Conservation (phyloP, 2,113 vertebrate genomes). For the Catharus minimus region DNA sequence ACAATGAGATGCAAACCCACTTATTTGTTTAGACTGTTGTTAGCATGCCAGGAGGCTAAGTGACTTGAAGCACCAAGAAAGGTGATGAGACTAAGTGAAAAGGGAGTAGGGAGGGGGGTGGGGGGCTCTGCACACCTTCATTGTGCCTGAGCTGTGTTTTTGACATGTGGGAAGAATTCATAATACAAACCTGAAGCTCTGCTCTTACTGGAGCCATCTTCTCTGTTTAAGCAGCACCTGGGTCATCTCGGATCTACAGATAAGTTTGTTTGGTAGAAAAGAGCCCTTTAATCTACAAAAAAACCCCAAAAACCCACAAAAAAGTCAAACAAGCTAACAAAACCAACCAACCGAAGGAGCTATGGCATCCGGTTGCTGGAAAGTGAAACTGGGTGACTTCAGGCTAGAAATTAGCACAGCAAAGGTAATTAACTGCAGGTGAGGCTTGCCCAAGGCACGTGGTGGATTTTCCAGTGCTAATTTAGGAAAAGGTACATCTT, state of each 20-base stretch:
- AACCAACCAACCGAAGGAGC: not conserved
- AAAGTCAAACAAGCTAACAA: not conserved
- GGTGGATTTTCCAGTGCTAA: not conserved
- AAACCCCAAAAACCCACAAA: too few relatives aligned
- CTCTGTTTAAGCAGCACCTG: not conserved
- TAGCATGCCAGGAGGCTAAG: not conserved
- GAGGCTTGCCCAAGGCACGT: not conserved
- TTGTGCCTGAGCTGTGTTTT: not conserved
- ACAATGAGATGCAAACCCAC: not conserved
- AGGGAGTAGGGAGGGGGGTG: not conserved
- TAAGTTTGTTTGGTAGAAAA: not conserved
- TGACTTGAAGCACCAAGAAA: not conserved
- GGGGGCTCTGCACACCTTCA: not conserved
- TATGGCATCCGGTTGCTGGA: accelerated
- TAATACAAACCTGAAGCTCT: not conserved
- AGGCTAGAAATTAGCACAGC: not conserved
- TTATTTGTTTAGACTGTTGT: not conserved
- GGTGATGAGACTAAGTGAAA: not conserved
- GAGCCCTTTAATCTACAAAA: not conserved
- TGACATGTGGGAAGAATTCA: not conserved
- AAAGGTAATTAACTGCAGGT: not conserved
- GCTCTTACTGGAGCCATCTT: not conserved
- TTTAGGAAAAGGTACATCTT: not conserved
- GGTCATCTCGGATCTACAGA: not conserved
- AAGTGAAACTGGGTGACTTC: not conserved